Base-by-base conservation (phyloP, 2,888 invertebrate species). In the Chironomus riparius region DNA sequence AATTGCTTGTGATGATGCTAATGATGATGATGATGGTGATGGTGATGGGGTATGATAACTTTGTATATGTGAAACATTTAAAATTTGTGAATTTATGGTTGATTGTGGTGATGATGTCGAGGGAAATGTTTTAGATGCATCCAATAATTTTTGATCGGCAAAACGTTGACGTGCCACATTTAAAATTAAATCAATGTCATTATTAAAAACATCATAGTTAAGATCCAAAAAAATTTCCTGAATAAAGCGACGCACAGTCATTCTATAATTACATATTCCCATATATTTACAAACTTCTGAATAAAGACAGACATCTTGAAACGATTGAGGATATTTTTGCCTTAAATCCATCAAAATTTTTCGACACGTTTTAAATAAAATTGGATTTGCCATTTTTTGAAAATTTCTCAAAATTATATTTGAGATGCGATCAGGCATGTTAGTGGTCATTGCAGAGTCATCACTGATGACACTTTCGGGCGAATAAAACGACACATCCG, bases 191-290 rank as follows among this genome's bases (percentile, higher is more conserved):
- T 83, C 81, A 0, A 88, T 87, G 77, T 87, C 88, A 24, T 80
- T 79, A 68, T 85, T 83, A 79, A 90, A 88, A 78, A 86, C 87
- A 70, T 91, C 90, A 81, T 93, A 94, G 80, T 87, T 86, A 24
- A 93, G 87, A 81, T 97, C 97, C 72, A 94, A 87, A 84, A 98
- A 98, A 50, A 98, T 86, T 83, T 98, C 98, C 83, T 98, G 97
- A 47, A 98, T 86, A 83, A 97, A 94, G 76, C 95, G 88, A 12
- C 97, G 87, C 2, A 95, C 91, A 77, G 89, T 88, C 81, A 96
- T 86, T 81, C 95, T 89, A 83, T 94, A 96, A 65, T 92, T 91
- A 82, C 91, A 92, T 75, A 89, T 88, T 0, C 92, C 89, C 76
- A 97, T 85, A 76, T 93, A 86, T 78, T 89, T 89, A 82, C 93